Base-by-base conservation (phyloP, 2,888 invertebrate genomes). In the Allophyes oxyacanthae region DNA sequence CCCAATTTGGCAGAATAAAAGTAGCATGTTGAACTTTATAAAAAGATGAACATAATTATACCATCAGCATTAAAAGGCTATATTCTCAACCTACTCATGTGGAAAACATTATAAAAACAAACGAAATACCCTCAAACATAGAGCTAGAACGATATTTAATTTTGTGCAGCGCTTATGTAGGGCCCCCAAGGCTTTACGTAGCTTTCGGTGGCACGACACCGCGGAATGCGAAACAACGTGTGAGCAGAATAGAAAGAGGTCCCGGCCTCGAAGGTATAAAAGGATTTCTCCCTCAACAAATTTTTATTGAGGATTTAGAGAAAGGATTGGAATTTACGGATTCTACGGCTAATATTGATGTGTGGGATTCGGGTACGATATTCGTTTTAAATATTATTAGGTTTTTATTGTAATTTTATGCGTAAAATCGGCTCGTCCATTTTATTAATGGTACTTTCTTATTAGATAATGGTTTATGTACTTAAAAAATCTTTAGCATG, bases 211-310 rank as follows among this genome's bases (percentile, higher is more conserved):
- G 63, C 72, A 69, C 68, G 77, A 82, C 75, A 78, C 77, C 76
- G 64, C 72, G 77, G 83, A 82, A 83, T 84, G 78, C 64, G 82
- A 82, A 83, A 76, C 75, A 71, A 57, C 56, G 75, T 82, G 84
- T 81, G 83, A 70, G 74, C 28, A 45, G 84, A 83, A 84, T 85
- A 78, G 74, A 77, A 82, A 84, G 69, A 64, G 69, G 63, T 34
- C 14, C 14, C 37, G 40, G 50, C 68, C 73, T 49, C 43, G 55
- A 71, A 71, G 67, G 77, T 68, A 71, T 71, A 72, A 69, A 66
- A 63, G 59, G 51, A 63, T 69, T 69, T 69, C 38, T 34, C 34
- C 45, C 44, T 55, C 50, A 54, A 58, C 68, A 72, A 68, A 60
- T 75, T 77, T 72, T 75, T 75, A 71, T 69, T 64, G 59, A 59